Evolutionary conservation across 1,140 invertebrate genomes (phyloP).

Genomic region (Caerostris extrusa): DNA sequence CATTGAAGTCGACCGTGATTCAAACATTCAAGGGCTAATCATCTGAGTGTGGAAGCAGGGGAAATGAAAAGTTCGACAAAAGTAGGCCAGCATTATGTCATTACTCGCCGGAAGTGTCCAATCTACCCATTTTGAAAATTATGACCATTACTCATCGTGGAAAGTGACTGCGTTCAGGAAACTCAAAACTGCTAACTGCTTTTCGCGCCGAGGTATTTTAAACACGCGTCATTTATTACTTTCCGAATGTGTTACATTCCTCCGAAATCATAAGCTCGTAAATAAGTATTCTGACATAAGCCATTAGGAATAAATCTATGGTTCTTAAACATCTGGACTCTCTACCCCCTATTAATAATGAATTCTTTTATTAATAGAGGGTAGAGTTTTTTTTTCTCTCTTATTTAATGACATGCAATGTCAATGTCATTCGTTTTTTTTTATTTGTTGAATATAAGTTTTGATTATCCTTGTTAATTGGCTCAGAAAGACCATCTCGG

Average conservation of each 20-base stretch:
- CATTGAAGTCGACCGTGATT: background rate
- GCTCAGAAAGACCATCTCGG: no score
- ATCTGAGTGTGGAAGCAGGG: background rate
- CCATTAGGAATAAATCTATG: no score
- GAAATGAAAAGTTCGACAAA: background rate
- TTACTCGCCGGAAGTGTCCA: background rate
- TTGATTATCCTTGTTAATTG: no score
- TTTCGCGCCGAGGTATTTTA: background rate
- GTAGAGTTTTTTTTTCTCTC: no score
- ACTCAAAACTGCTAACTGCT: background rate
- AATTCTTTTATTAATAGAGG: no score
- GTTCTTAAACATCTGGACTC: no score
- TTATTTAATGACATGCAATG: no score
- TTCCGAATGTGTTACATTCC: background rate
- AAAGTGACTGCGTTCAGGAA: background rate
- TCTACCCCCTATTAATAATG: no score
- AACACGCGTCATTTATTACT: background rate
- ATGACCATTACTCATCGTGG: background rate
- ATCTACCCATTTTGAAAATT: constrained; percentile 2
- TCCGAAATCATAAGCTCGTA: no score
- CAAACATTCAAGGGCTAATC: background rate
- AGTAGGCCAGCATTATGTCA: constrained; percentile 1
- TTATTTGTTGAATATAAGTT: no score
- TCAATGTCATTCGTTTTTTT: no score
- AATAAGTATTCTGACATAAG: no score